Percentiles rank a stretch among this genome's conserved stretches.
Evolutionary conservation across 2,888 invertebrate genomes (phyloP).

Genomic region (Lordiphosa andalusiaca): DNA sequence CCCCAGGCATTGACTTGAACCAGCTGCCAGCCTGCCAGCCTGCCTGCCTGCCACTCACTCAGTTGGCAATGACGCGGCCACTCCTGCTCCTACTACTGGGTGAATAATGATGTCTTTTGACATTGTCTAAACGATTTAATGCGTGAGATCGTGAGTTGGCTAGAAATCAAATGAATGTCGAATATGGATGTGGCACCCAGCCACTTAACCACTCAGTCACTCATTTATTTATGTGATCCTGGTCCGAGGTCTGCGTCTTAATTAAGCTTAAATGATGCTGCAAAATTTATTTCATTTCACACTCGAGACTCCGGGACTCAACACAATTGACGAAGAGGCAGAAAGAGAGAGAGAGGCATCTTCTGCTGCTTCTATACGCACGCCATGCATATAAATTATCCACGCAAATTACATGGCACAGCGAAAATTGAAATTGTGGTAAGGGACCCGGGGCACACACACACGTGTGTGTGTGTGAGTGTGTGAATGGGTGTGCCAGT

Average conservation of each 20-base stretch:
- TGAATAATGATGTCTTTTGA: constrained; percentile 74
- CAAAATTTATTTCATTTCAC: constrained; percentile 76
- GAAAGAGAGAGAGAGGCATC: constrained; percentile 26
- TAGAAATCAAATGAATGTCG: constrained; percentile 49
- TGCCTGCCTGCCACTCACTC: no score
- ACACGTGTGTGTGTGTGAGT: neutral
- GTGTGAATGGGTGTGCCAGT: constrained; percentile 14
- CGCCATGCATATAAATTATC: constrained; percentile 71
- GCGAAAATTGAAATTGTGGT: constrained; percentile 47
- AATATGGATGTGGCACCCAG: constrained; percentile 14
- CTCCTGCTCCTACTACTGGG: constrained; percentile 22
- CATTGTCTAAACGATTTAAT: constrained; percentile 73
- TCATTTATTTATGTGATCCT: constrained; percentile 61
- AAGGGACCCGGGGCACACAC: neutral
- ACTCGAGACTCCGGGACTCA: constrained; percentile 34
- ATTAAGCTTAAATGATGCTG: constrained; percentile 77
- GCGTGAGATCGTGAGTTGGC: constrained; percentile 69
- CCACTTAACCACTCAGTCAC: constrained; percentile 53
- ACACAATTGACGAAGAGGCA: constrained; percentile 13
- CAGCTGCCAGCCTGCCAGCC: no score
- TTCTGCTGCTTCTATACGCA: constrained; percentile 61
- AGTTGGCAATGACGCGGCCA: constrained; percentile 32
- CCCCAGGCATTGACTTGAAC: constrained; percentile 1
- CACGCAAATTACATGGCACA: constrained; percentile 64
- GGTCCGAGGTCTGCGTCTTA: constrained; percentile 56